Base-by-base conservation (phyloP, 2,113 vertebrate species). In the Mellivora capensis region DNA sequence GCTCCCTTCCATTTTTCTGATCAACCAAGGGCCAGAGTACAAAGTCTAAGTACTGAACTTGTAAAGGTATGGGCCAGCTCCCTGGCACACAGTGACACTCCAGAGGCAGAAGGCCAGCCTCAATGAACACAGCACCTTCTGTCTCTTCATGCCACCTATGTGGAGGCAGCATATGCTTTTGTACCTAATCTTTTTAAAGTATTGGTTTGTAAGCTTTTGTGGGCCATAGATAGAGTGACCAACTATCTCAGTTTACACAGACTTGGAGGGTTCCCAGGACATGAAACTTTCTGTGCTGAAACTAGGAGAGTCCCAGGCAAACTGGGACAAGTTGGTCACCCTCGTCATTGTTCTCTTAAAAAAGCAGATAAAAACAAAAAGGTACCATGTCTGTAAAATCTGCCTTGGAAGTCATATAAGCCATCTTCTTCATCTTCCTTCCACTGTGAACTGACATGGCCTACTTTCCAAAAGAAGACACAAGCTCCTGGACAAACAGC, bases 401-500 rank as follows among this genome's bases (percentile, higher is more conserved):
- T 61, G 29, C 77, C 76, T 79, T 67, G 72, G 67, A 97, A 95
- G 62, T 39, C 54, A 79, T 1, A 17, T 9, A 54, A 11, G 79
- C 23, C 71, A 23, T 92, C 83, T 20, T 95, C 85, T 91, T 88
- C 72, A 34, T 64, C 84, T 71, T 94, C 83, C 64, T 94, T 82
- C 67, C 85, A 77, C 72, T 84, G 57, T 71, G 79, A 92, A 64
- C 37, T 20, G 64, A 87, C 62, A 34, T 84, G 77, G 42, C 54
- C 74, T 71, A 76, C 34, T 95, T 97, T 97, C 93, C 83, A 71
- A 96, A 95, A 90, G 72, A 95, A 91, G 95, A 44, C 15, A 64
- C 37, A 77, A 93, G 44, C 21, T 81, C 72, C 69, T 81, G 37
- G 79, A 44, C 59, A 47, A 94, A 82, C n/a, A 57, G 47, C 31